Base-by-base conservation (phyloP, 2,113 vertebrate species). In the Seriola rivoliana region DNA sequence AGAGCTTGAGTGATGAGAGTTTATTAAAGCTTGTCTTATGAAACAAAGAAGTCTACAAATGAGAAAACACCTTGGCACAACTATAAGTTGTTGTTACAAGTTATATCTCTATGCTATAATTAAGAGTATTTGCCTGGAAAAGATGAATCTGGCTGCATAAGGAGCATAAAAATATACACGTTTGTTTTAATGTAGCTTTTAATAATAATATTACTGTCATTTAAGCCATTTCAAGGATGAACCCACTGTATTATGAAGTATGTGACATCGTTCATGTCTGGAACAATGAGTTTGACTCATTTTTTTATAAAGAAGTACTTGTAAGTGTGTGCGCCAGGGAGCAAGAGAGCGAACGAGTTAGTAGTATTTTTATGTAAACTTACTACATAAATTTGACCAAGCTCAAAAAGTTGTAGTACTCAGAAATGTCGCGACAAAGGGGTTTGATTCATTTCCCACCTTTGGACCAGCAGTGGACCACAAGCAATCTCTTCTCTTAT, bases 401-500 rank as follows among this genome's bases (percentile, higher is more conserved):
- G 52, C 50, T 75, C 36, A 71, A 46, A 67, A 72, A 73, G 14
- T 50, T 54, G 21, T 19, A 34, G 19, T 6, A 12, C 50, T 74
- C 3, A 36, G 5, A 82, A 79, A 81, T 42, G 58, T 60, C 58
- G 58, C 19, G 6, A 36, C 44, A 69, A 60, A 73, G 58, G 40
- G 40, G 58, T 72, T 38, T 82, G 85, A 92, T 83, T 79, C 77
- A 92, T 91, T 87, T 77, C 65, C 59, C 32, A 78, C 80, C 63
- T 82, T 57, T 75, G 63, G 72, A 78, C 36, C 71, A 78, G 52
- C 40, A 17, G 65, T 13, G 63, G 58, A 71, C 86, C 85, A 78
- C 54, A 85, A 72, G 80, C 85, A 86, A 87, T 92, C 71, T 85
- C 59, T 60, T 75, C 44, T 84, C 88, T 90, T 73, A 88, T 83